A percentile compares a stretch with the other conserved stretches of the same genome.
Conservation (phyloP, 1,140 invertebrate species). For the Bombus polaris region DNA sequence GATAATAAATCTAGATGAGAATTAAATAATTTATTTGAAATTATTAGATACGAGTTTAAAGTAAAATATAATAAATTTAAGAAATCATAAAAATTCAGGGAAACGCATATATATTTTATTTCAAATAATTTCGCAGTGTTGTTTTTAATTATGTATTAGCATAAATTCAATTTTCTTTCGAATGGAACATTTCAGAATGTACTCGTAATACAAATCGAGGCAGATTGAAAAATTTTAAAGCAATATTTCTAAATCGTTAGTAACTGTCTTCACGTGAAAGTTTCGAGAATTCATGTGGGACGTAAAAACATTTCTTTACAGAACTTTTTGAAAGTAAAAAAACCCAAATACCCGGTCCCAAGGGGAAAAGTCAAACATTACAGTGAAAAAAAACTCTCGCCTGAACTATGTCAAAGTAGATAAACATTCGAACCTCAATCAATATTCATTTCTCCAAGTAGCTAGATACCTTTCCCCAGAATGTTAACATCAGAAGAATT, state of each 20-base stretch:
- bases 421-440: not conserved
- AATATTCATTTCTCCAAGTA: conserved; percentile 13
- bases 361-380: not conserved
- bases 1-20: no score
- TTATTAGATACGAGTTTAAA: not conserved
- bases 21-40: not conserved
- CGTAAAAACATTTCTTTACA: not conserved
- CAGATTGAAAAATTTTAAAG: not conserved
- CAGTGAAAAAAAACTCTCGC: not conserved
- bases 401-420: not conserved
- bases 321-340: not conserved
- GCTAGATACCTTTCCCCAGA: no score
- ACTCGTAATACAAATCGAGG: not conserved
- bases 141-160: not conserved
- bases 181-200: not conserved
- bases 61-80: no score
- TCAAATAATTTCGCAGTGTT: not conserved
- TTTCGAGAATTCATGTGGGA: not conserved
- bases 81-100: no score
- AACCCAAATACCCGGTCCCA: not conserved
- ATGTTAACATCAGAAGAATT: not conserved
- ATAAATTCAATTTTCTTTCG: not conserved
- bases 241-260: not conserved
- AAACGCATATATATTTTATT: not conserved
- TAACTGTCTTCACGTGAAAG: not conserved